Base-by-base conservation (phyloP, 1,140 invertebrate species). In the Heliconius hewitsoni region DNA sequence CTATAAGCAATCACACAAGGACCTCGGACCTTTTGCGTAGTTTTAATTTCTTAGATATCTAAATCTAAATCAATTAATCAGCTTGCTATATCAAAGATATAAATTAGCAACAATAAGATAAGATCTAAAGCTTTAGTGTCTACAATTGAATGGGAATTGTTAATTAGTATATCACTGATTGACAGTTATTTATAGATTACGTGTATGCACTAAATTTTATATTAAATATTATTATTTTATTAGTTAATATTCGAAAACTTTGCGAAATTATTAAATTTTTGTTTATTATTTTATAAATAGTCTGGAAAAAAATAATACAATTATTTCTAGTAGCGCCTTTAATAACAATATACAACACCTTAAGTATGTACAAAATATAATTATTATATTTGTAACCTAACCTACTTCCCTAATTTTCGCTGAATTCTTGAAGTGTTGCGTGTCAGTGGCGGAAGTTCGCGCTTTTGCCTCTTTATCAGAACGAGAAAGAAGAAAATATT, bases 31-130 rank as follows among this genome's bases (percentile, higher is more conserved):
- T 30, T 66, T 66, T 66, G 60, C n/a, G 4, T 60, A 60, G 42
- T 5, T 60, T 60, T 60, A 30, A 6, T 1, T 5, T 5, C 13
- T 30, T 30, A n/a, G 11, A 27, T 66, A 66, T n/a, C n/a, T 27
- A 66, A 16, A 66, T 27, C 13, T 60, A 60, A 60, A 23, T 27
- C 3, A 66, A 66, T 66, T 66, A 27, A 66, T 66, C 60, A 66
- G 23, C 4, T 16, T 27, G n/a, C 11, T 66, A 27, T 66, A 30
- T 66, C 27, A 66, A 66, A 16, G 60, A 66, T 4, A 66, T 66
- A 66, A 66, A 66, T 66, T 66, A 66, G 23, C 27, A 66, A 66
- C 60, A 66, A 66, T 66, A 30, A 66, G 60, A 66, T 66, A 66
- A 66, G 11, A 11, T 30, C 27, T 66, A 66, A 66, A 16, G 60